Evolutionary conservation across 2,888 invertebrate genomes (phyloP).

Genomic region (Stratiomys singularior): DNA sequence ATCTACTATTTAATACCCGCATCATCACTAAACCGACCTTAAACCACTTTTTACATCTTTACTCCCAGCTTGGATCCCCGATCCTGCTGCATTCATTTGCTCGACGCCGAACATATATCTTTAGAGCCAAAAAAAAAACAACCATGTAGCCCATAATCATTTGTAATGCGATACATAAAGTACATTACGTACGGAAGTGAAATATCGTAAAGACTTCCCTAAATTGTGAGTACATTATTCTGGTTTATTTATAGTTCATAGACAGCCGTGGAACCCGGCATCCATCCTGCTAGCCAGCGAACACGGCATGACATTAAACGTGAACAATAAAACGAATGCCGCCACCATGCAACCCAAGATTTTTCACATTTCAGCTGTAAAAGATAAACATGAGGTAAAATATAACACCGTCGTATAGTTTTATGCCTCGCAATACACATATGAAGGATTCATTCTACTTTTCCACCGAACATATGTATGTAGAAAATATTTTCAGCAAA

Average conservation of each 20-base stretch:
- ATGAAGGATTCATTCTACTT: slow-evolving; percentile 35
- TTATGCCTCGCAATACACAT: background rate
- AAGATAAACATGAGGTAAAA: slow-evolving; percentile 29
- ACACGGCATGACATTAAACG: slow-evolving; percentile 8
- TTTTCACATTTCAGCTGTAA: slow-evolving; percentile 12
- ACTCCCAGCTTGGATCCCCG: too few species aligned
- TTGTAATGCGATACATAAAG: slow-evolving; percentile 6
- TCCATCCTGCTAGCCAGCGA: too few species aligned
- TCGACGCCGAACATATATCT: too few species aligned
- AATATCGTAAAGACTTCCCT: slow-evolving; percentile 39
- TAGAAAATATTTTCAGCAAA: background rate
- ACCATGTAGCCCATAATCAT: slow-evolving; percentile 12
- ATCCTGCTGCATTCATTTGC: too few species aligned
- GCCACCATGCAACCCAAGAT: background rate
- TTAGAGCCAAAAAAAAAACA: background rate
- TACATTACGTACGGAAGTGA: slow-evolving; percentile 31
- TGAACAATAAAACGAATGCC: background rate
- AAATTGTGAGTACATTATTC: slow-evolving; percentile 33
- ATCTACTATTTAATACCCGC: too few species aligned
- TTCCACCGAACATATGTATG: slow-evolving; percentile 9
- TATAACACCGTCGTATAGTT: background rate
- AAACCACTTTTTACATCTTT: too few species aligned
- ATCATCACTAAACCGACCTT: too few species aligned
- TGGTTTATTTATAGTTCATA: slow-evolving; percentile 34
- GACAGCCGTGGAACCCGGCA: slow-evolving; percentile 6